Base-by-base conservation (phyloP, 2,888 invertebrate genomes). In the Enchytraeus crypticus region DNA sequence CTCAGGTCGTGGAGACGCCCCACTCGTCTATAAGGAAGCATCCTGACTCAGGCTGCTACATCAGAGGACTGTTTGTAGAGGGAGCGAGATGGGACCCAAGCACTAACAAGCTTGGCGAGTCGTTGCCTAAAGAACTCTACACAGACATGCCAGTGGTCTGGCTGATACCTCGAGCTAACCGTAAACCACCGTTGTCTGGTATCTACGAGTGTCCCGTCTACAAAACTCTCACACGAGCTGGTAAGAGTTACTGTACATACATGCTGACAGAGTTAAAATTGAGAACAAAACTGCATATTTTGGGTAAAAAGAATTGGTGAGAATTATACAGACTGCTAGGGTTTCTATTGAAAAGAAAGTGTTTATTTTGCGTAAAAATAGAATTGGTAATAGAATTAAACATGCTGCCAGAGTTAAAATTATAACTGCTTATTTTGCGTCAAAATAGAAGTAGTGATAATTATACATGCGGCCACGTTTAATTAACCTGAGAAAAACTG, bases 131-230 rank as follows among this genome's bases (percentile, higher is more conserved):
- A 64, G 78, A 79, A 59, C 71, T 80, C 45, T 80, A 73, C 71
- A 87, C 86, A 30, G 85, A 87, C 84, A 76, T 78, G 86, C 84
- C 86, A 1, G 83, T 84, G 27, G 82, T 88, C 57, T 85, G 86
- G 83, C 80, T 89, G 73, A 80, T 84, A 49, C 88, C 89, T 0
- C 85, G 85, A 70, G 83, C 85, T 66, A 79, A 83, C 69, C 85
- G 87, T 73, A 79, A 80, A 55, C 74, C 82, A 21, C 81, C 81
- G 0, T 63, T 68, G 3, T 54, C 49, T 1, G 82, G 81, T 34
- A 67, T 76, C 47, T 86, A 86, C 70, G 80, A 81, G 34, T 85
- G 85, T 72, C 86, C 86, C 0, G 84, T 85, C 54, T 86, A 86
- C 73, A 86, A 86, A 75, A 86, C 86, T 0, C 78, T 85, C 5